These are phyloP conservation scores for Platyrinchus mystaceus DNA, from an alignment of 2,797 vertebrate species.

Conservation along the genomic window DNA sequence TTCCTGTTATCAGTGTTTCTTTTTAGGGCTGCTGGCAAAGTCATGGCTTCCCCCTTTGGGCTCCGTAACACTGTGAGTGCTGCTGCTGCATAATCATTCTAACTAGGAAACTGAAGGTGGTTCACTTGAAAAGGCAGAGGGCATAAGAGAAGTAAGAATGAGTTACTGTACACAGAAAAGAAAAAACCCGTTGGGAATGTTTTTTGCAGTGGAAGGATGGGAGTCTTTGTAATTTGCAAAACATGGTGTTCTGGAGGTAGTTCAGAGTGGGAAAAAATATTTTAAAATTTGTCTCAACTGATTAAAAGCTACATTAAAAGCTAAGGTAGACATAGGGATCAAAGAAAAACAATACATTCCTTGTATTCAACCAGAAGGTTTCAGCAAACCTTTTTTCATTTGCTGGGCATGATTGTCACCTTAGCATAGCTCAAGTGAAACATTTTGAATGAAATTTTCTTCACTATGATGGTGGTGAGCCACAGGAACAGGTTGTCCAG, in stretches of 20 bases:
- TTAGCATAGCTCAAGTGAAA: not conserved
- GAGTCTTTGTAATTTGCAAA: not conserved
- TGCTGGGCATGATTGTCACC: not conserved
- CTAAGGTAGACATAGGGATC: not conserved
- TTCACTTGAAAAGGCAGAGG: not conserved
- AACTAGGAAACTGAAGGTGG: not conserved
- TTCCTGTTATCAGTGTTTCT: not conserved
- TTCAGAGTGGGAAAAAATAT: not conserved
- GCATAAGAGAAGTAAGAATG: not conserved
- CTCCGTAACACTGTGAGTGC: fast-evolving
- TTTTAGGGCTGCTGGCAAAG: not conserved
- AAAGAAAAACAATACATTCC: not conserved
- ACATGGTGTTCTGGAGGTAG: not conserved
- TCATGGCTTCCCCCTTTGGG: not conserved
- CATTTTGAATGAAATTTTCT: not conserved
- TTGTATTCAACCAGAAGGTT: not conserved
- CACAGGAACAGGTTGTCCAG: not conserved
- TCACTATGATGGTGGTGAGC: not conserved
- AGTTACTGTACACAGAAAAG: not conserved
- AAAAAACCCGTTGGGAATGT: not conserved
- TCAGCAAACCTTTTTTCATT: not conserved
- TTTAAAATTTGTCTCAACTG: not conserved
- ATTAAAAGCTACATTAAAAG: conserved; percentile 15
- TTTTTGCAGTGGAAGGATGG: not conserved
- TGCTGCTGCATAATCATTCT: not conserved